Conservation (phyloP, 2,888 invertebrate genomes). For the Drosophila nigritarsus region DNA sequence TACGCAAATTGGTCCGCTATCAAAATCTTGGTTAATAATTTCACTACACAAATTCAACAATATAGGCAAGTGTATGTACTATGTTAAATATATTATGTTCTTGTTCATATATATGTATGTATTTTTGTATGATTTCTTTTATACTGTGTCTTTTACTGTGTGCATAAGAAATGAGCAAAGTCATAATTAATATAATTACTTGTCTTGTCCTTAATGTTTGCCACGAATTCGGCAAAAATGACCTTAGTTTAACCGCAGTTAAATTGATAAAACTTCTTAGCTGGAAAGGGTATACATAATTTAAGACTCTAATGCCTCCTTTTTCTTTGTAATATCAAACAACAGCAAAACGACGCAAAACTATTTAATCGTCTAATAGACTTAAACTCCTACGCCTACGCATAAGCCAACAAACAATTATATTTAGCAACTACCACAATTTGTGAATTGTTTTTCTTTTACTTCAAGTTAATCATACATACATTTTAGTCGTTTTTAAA, state of each 20-base stretch:
- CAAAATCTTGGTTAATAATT: slow-evolving; percentile 80
- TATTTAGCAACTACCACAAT: slow-evolving; percentile 60
- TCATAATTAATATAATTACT: slow-evolving; percentile 76
- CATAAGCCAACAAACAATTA: slow-evolving; percentile 64
- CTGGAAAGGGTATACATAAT: slow-evolving; percentile 38
- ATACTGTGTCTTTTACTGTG: slow-evolving; percentile 24
- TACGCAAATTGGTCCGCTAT: slow-evolving; percentile 85
- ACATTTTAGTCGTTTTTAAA: slow-evolving; percentile 63
- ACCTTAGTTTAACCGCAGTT: slow-evolving; percentile 41
- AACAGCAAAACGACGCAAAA: slow-evolving; percentile 67
- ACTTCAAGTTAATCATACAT: slow-evolving; percentile 36
- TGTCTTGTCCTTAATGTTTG: slow-evolving; percentile 30
- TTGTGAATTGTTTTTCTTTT: slow-evolving; percentile 34
- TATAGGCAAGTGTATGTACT: slow-evolving; percentile 59
- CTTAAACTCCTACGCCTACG: slow-evolving; percentile 50
- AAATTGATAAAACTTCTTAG: slow-evolving; percentile 27
- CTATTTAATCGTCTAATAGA: slow-evolving; percentile 46
- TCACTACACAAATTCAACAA: slow-evolving; percentile 78
- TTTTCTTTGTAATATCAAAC: slow-evolving; percentile 62
- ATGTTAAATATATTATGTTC: slow-evolving; percentile 33
- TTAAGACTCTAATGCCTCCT: slow-evolving; percentile 57
- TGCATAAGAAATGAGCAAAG: slow-evolving; percentile 72
- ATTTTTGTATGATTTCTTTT: slow-evolving; percentile 18
- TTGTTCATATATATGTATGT: slow-evolving; percentile 32
- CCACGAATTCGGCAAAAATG: slow-evolving; percentile 28